Evolutionary conservation across 2,113 vertebrate genomes (phyloP), one percentile per base, ranked within the genome.

Genomic region (Neodon shergylaensis): DNA sequence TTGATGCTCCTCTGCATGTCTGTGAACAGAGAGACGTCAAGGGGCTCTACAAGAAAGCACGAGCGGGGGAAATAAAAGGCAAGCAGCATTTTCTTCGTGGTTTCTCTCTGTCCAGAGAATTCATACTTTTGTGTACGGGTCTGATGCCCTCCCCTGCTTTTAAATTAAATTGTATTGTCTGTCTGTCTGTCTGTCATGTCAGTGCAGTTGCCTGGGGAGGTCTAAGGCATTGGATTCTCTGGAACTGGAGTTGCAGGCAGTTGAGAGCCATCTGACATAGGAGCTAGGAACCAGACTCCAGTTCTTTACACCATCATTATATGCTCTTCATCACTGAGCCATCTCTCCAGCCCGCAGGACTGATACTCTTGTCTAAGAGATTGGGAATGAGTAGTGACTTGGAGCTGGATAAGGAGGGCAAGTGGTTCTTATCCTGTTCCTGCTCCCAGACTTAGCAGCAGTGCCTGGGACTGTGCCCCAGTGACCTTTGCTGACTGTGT

Each of bases 21-120:
- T 99, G 99, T 95, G 99, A 99, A 95, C 99, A 99, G 98, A 99
- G 99, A 96, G 99, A 99, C 70, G 99, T 99, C 79, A 99, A 99
- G 97, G 99, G 99, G 14, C 99, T 99, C 26, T 99, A 99, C 97
- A 99, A 99, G 98, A 99, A 99, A 98, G 99, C 99, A 72, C 98
- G 99, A 96, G 99, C 99, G 21, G 99, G 99, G 88, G 99, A 99
- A 98, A 99, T 99, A 97, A 99, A 99, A 99, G 99, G 99, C 99
- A 94, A 96, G 94, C 19, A 7, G 26, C 13, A 3, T 92, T 93
- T 73, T 89, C 22, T n/a, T 17, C 68, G 39, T 2, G 12, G 33
- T 52, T 90, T 94, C 54, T 42, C 2, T 66, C 66, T 24, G 4
- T 76, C 16, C 91, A 54, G 63, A 16, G 73, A 36, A 31, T 86